Percentiles rank a stretch among this genome's conserved stretches.
Evolutionary conservation across 1,140 invertebrate genomes (phyloP).

Genomic region (Cydia amplana): DNA sequence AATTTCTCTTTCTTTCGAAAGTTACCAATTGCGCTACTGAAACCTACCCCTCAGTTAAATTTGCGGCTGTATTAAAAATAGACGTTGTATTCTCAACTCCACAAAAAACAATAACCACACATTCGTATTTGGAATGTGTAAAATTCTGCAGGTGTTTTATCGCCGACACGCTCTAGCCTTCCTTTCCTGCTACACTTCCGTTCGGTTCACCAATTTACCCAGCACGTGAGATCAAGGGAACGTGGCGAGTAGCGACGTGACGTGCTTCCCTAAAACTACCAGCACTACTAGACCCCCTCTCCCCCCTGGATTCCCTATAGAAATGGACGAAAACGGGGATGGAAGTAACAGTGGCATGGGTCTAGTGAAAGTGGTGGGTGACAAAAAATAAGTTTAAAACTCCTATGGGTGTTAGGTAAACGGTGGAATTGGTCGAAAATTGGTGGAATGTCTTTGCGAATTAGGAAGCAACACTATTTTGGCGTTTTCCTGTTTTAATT

Average conservation of each 20-base stretch:
- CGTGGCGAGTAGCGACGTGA: not conserved
- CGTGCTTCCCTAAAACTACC: conserved; percentile 15
- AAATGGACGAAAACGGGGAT: not conserved
- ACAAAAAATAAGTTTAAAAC: conserved; percentile 29
- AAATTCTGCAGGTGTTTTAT: conserved; percentile 31
- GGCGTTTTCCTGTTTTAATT: not conserved
- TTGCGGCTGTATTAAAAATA: too few relatives aligned
- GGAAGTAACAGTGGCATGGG: not conserved
- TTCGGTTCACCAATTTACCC: conserved; percentile 31
- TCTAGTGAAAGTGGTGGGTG: not conserved
- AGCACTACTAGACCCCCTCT: not conserved
- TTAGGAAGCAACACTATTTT: conserved; percentile 13
- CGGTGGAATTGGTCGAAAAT: conserved; percentile 12
- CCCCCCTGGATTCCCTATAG: not conserved
- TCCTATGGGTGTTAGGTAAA: conserved; percentile 29
- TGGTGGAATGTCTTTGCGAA: conserved; percentile 21
- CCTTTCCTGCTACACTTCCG: conserved; percentile 21
- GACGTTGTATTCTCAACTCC: too few relatives aligned
- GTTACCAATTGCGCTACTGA: too few relatives aligned
- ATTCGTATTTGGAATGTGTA: conserved; percentile 18
- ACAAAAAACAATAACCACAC: conserved; percentile 6
- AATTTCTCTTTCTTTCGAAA: too few relatives aligned
- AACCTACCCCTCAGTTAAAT: too few relatives aligned
- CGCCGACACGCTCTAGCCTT: conserved; percentile 10
- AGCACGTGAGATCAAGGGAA: conserved; percentile 27